phyloP scores from a whole-genome alignment of 2,113 vertebrate species.

The Crocuta crocuta region DNA sequence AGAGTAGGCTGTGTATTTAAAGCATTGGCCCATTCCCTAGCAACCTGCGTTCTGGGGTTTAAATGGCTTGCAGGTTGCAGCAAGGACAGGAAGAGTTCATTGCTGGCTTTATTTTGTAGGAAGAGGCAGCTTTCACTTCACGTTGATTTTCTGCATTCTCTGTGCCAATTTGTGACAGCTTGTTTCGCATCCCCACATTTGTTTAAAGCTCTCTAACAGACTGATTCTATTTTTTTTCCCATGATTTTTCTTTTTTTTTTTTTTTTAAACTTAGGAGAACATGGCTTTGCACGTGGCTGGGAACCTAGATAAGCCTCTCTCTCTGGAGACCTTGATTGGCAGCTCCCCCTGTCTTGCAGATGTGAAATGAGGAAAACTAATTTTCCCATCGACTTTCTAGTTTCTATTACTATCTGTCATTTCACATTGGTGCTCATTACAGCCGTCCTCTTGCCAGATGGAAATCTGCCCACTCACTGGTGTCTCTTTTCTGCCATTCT shows the following conservation, averaged over 20 bases:
- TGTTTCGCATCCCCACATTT: slow-evolving; percentile 87
- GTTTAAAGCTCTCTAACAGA: slow-evolving; percentile 86
- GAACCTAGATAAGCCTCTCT: slow-evolving; percentile 77
- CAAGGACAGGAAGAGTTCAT: slow-evolving; percentile 79
- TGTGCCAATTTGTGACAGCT: slow-evolving; percentile 86
- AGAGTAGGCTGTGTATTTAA: slow-evolving; percentile 37
- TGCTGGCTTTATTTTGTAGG: slow-evolving; percentile 78
- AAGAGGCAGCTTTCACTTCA: slow-evolving; percentile 84
- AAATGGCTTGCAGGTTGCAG: background rate
- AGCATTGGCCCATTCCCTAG: background rate
- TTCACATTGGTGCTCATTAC: slow-evolving; percentile 80
- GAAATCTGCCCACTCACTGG: slow-evolving; percentile 81
- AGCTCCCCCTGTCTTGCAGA: slow-evolving; percentile 82
- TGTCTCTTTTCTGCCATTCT: slow-evolving; percentile 85
- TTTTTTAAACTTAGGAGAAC: slow-evolving; percentile 77
- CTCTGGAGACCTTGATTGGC: slow-evolving; percentile 82
- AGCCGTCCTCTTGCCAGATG: slow-evolving; percentile 83
- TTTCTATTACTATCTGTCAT: slow-evolving; percentile 81
- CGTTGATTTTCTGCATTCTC: slow-evolving; percentile 83
- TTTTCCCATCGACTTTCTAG: slow-evolving; percentile 82
- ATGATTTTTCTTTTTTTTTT: slow-evolving; percentile 57
- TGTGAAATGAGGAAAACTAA: slow-evolving; percentile 81
- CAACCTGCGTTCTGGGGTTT: slow-evolving; percentile 17
- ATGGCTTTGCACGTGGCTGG: slow-evolving; percentile 81
- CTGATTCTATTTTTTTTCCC: slow-evolving; percentile 83